Evolutionary conservation across 2,113 vertebrate species (phyloP).

Genomic region (Micromys minutus): DNA sequence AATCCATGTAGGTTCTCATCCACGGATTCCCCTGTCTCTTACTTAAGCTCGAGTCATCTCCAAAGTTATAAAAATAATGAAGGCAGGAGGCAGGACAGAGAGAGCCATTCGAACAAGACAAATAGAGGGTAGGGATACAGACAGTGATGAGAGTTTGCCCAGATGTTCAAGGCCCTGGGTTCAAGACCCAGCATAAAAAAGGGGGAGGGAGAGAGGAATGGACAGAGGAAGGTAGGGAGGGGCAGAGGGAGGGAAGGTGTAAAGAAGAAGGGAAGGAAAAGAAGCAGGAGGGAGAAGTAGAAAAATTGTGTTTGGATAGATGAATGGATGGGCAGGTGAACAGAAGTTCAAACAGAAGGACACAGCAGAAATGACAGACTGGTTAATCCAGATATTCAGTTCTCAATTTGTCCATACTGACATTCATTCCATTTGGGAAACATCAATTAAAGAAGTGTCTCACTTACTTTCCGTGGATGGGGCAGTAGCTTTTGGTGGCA

Average conservation of each 20-base stretch:
- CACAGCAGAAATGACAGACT: not conserved
- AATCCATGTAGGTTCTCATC: not conserved
- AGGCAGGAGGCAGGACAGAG: not conserved
- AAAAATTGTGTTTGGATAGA: not conserved
- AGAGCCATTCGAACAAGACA: not conserved
- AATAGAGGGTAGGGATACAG: not conserved
- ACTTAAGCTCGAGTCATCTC: not conserved
- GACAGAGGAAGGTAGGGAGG: too few species aligned
- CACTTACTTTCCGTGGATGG: slow-evolving; percentile 75
- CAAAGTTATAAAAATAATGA: not conserved
- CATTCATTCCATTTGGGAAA: slow-evolving; percentile 1
- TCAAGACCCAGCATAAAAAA: not conserved
- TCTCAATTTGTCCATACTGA: not conserved
- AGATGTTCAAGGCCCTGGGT: not conserved
- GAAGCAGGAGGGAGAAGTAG: not conserved
- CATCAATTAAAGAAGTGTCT: not conserved
- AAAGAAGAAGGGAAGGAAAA: too few species aligned
- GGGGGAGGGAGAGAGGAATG: not conserved
- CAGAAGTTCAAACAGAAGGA: not conserved
- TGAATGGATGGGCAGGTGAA: not conserved
- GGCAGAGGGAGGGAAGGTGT: not conserved
- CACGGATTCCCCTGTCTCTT: not conserved
- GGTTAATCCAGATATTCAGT: not conserved
- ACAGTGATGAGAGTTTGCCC: not conserved
- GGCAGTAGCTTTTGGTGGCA: slow-evolving; percentile 72